Evolutionary conservation across 2,888 invertebrate genomes (phyloP), one percentile per base, ranked within the genome.

Genomic region (Heliconius ismenius): DNA sequence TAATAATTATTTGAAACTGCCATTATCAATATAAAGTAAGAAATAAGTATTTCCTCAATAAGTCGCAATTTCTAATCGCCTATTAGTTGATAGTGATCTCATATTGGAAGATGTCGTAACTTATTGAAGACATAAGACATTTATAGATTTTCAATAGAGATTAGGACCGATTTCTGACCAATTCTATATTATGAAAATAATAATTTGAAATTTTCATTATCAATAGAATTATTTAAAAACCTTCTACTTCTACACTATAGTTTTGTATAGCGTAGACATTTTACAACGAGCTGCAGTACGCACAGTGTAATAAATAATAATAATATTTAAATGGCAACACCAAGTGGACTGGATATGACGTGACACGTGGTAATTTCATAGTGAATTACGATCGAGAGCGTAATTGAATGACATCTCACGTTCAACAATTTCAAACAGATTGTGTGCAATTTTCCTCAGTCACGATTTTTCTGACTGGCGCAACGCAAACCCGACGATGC

Each of bases 381-480:
- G 62, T 63, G 18, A 39, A 73, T 73, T 70, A 32, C 75, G 62
- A 68, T 68, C 60, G 76, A 74, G 49, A 74, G 18, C 65, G 49
- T 76, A 76, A 76, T 76, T 73, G 76, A 76, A 68, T 73, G 76
- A 73, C 73, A 76, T 73, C 73, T 73, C 76, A 76, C 68, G 73
- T 60, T 67, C 76, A 60, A 63, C 73, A 73, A 49, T 76, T 63
- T 72, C 73, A 62, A 67, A 32, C 68, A 62, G 54, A 74, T 77
- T 69, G 74, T 69, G 39, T 62, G 67, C 74, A 77, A 77, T 77
- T 77, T 77, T 75, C 68, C 68, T 69, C 62, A 58, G 76, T 76
- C 76, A 76, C 76, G 74, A 77, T 11, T 74, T 68, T 39, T 64
- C 68, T 77, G 73, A 13, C 73, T 73, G 63, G 63, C 63, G 73